Conservation (phyloP, 2,888 invertebrate genomes). For the Brachyptera putata region DNA sequence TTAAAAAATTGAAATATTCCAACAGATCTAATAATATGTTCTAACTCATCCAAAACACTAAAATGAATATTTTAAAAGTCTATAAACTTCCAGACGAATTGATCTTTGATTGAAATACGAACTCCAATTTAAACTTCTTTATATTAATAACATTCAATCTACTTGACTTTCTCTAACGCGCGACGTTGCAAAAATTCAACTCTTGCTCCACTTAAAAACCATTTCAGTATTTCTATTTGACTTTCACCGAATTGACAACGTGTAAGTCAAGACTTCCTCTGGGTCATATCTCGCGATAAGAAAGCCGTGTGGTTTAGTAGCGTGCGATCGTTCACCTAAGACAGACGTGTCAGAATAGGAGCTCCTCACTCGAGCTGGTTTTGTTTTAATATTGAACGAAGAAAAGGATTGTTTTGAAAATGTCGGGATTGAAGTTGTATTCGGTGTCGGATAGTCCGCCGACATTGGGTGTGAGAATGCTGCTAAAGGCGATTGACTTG, state of each 20-base stretch:
- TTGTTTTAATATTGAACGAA: too few relatives aligned
- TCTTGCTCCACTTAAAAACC: constrained; percentile 12
- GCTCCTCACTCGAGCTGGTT: too few relatives aligned
- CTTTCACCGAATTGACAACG: constrained; percentile 12
- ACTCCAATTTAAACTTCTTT: too few relatives aligned
- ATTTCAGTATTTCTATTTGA: not conserved
- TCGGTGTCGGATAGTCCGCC: constrained; percentile 74
- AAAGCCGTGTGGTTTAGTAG: not conserved
- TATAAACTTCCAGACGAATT: too few relatives aligned
- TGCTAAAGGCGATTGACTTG: constrained; percentile 58
- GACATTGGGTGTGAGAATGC: constrained; percentile 67
- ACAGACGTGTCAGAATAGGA: too few relatives aligned
- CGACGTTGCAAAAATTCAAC: not conserved
- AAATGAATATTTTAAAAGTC: too few relatives aligned
- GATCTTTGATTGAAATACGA: too few relatives aligned
- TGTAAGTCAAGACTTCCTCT: not conserved
- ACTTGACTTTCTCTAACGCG: constrained; percentile 9
- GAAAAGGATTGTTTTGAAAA: too few relatives aligned
- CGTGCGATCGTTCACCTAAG: not conserved
- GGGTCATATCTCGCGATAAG: not conserved
- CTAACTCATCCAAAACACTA: too few relatives aligned
- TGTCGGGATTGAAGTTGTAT: constrained; percentile 57
- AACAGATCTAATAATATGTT: too few relatives aligned
- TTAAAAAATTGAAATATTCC: too few relatives aligned
- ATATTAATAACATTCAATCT: too few relatives aligned